phyloP scores from a whole-genome alignment of 2,113 vertebrate species.

The Rostratula benghalensis region DNA sequence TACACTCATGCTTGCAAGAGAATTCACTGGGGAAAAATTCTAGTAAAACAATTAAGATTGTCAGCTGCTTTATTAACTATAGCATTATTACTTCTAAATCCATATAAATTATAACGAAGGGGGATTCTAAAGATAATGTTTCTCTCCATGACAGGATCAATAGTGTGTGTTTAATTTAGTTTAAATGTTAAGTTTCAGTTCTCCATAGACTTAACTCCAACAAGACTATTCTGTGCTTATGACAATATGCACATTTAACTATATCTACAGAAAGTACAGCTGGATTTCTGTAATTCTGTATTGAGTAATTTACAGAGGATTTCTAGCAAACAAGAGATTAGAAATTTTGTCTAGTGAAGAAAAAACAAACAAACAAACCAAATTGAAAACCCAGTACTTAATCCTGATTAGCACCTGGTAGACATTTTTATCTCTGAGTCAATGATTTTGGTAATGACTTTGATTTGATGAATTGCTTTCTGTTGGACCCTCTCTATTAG shows the following conservation, averaged over 20 bases:
- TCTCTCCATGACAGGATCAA: background rate
- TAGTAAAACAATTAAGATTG: constrained; percentile 4
- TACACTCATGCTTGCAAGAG: background rate
- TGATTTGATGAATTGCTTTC: background rate
- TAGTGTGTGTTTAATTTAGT: background rate
- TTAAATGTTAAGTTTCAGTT: background rate
- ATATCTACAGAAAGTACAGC: background rate
- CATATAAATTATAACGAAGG: background rate
- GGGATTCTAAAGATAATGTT: background rate
- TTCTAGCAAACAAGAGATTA: background rate
- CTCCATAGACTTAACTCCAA: background rate
- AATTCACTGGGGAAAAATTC: background rate
- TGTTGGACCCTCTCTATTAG: background rate
- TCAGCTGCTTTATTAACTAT: background rate
- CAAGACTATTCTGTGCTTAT: background rate
- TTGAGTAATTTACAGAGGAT: background rate
- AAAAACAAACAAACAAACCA: background rate
- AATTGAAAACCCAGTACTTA: background rate
- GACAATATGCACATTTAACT: background rate
- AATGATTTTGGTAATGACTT: background rate
- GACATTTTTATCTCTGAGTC: background rate
- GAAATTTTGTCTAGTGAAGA: background rate
- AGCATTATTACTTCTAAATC: background rate
- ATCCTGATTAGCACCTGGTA: background rate
- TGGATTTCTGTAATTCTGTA: background rate